Conservation (phyloP, 2,113 vertebrate species). For the Pygoscelis adeliae region DNA sequence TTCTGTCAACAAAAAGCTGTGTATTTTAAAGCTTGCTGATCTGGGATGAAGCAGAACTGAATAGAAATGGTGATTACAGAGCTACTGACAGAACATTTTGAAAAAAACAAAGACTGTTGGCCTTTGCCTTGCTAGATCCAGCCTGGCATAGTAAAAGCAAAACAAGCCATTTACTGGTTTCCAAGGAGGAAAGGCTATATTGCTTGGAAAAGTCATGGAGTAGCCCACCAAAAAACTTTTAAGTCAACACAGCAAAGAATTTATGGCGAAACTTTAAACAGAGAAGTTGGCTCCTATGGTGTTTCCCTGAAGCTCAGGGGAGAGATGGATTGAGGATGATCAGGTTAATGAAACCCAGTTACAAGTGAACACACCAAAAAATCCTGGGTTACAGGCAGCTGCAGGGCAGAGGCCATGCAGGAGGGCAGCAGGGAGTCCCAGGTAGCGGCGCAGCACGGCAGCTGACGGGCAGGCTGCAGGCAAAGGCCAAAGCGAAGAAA, state of each 20-base stretch:
- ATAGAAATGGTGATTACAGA: conserved; percentile 46
- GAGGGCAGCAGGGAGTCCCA: not conserved
- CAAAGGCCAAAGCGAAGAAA: not conserved
- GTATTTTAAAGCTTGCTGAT: conserved; percentile 46
- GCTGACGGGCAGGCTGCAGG: not conserved
- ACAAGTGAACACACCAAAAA: not conserved
- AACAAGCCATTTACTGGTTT: not conserved
- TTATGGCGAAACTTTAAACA: not conserved
- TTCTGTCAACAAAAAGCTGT: conserved; percentile 25
- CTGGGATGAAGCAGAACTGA: conserved; percentile 36
- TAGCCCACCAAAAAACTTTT: not conserved
- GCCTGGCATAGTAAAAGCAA: not conserved
- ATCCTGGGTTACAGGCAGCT: not conserved
- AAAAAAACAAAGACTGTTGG: not conserved
- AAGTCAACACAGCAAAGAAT: not conserved
- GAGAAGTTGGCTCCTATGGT: not conserved
- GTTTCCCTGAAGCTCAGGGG: not conserved
- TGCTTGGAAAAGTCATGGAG: not conserved
- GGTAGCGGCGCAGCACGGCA: accelerated
- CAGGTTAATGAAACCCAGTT: not conserved
- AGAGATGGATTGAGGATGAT: not conserved
- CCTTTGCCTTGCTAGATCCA: not conserved
- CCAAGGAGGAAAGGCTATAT: not conserved
- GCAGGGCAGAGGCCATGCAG: not conserved
- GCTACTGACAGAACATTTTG: conserved; percentile 36